phyloP scores from a whole-genome alignment of 2,888 invertebrate genomes.

The Byasa hedistus region DNA sequence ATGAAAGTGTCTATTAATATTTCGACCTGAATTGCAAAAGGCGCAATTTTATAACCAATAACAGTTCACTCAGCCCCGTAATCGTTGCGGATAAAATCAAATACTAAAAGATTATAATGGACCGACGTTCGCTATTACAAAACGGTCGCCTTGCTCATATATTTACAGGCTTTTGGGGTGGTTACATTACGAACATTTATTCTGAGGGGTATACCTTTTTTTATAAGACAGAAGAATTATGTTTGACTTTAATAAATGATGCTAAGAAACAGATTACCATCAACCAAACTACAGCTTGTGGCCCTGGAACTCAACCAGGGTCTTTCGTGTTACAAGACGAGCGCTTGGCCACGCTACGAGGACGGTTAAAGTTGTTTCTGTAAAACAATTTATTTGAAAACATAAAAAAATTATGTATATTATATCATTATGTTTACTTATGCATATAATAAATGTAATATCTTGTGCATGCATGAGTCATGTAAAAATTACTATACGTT shows the following conservation, averaged over 20 bases:
- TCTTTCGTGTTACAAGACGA: too few relatives aligned
- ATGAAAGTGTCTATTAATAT: constrained; percentile 11
- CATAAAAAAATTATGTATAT: too few relatives aligned
- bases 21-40: constrained; percentile 25
- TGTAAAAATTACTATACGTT: neutral
- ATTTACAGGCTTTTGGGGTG: constrained; percentile 26
- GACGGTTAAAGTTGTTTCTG: too few relatives aligned
- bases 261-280: too few relatives aligned
- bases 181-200: constrained; percentile 11
- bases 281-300: too few relatives aligned
- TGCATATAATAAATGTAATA: neutral
- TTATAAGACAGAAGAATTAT: too few relatives aligned
- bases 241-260: too few relatives aligned
- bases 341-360: too few relatives aligned
- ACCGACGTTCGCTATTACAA: constrained; percentile 50
- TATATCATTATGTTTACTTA: neutral
- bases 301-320: too few relatives aligned
- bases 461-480: neutral
- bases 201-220: neutral
- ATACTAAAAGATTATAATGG: constrained; percentile 45
- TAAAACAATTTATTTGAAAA: too few relatives aligned
- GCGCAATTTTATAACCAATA: constrained; percentile 22
- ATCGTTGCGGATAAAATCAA: constrained; percentile 40
- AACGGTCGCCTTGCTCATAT: constrained; percentile 37
- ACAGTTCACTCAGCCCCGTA: constrained; percentile 21